Evolutionary conservation across 1,140 invertebrate genomes (phyloP).

Genomic region (Triops longicaudatus): DNA sequence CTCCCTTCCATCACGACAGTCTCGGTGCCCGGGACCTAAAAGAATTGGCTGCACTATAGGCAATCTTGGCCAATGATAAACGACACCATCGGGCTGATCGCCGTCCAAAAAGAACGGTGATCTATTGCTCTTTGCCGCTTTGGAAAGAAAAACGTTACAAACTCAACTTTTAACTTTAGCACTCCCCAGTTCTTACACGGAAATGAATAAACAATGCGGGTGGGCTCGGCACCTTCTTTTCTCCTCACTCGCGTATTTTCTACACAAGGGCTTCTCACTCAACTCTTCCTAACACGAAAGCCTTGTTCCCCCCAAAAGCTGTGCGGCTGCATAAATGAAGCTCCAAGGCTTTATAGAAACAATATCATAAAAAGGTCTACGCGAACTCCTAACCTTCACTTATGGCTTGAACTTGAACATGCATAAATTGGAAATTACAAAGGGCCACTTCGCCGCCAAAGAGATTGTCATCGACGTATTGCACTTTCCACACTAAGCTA

Average conservation of each 20-base stretch:
- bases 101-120: not conserved
- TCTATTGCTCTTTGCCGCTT: not conserved
- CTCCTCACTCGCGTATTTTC: not conserved
- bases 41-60: not conserved
- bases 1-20: not conserved
- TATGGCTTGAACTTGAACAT: not conserved
- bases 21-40: not conserved
- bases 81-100: not conserved
- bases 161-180: not conserved
- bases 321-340: conserved; percentile 2
- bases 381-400: not conserved
- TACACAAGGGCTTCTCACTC: not conserved
- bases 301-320: not conserved
- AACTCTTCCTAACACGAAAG: conserved; percentile 12
- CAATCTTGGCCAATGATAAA: conserved; percentile 12
- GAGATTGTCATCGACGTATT: conserved; percentile 8
- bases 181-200: not conserved
- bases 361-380: not conserved
- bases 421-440: not conserved
- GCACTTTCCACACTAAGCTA: conserved; percentile 7
- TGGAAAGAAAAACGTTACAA: not conserved
- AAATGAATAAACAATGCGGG: conserved; percentile 2
- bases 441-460: not conserved
- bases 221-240: not conserved
- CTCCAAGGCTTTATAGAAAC: not conserved